Percentiles rank a stretch among this genome's conserved stretches.
These are phyloP conservation scores for Ophthalmolycus amberensis DNA, from an alignment of 2,113 vertebrate species.

Conservation along the genomic window DNA sequence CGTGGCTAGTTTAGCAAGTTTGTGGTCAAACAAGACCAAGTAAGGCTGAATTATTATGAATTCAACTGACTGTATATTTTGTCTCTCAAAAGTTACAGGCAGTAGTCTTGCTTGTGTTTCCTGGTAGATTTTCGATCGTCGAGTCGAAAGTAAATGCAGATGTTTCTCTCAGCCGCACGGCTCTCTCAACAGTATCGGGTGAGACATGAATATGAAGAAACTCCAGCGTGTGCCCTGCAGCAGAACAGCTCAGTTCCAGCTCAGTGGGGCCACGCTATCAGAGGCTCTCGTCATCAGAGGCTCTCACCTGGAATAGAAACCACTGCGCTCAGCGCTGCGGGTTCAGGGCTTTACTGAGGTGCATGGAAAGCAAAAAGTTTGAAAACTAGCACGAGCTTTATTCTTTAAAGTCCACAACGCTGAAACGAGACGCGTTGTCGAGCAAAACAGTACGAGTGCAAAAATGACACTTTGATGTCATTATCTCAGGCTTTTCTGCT, in stretches of 20 bases:
- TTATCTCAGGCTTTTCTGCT: constrained; percentile 38
- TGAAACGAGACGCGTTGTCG: neutral
- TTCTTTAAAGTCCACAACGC: neutral
- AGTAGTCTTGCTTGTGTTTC: neutral
- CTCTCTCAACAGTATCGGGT: neutral
- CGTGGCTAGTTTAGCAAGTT: neutral
- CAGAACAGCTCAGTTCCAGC: constrained; percentile 41
- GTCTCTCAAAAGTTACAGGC: neutral
- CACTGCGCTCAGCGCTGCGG: constrained; percentile 7
- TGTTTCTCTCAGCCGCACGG: neutral
- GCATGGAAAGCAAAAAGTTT: constrained; percentile 12
- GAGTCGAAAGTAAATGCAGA: neutral
- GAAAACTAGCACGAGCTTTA: neutral
- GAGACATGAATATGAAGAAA: constrained; percentile 21
- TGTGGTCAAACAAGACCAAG: neutral
- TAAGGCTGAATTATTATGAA: neutral
- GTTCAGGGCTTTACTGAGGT: neutral
- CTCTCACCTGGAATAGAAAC: constrained; percentile 24
- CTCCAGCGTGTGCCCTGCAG: constrained; percentile 25
- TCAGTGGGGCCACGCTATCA: constrained; percentile 20
- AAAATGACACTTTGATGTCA: constrained; percentile 48
- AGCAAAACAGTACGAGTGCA: constrained; percentile 6
- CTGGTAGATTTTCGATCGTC: neutral
- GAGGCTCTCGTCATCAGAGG: constrained; percentile 35
- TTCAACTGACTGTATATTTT: neutral